Evolutionary conservation across 2,797 vertebrate species (phyloP).

Genomic region (Schizopygopsis pylzovi): DNA sequence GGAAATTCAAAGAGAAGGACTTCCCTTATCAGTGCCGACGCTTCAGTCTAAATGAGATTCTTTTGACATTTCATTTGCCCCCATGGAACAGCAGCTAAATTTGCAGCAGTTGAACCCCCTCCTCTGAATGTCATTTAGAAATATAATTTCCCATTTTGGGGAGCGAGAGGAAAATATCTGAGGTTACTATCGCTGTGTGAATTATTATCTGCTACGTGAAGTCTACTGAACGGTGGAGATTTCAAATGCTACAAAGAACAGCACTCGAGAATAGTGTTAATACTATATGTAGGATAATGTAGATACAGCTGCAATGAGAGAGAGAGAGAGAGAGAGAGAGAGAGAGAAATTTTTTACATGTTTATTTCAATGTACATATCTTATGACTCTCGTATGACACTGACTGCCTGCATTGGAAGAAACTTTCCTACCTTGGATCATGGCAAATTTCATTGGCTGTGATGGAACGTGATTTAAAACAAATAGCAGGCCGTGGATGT

Average conservation of each 20-base stretch:
- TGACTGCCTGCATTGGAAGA: not conserved
- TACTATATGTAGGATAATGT: not conserved
- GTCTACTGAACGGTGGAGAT: not conserved
- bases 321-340: too few species aligned
- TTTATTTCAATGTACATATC: not conserved
- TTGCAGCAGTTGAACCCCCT: slow-evolving; percentile 49
- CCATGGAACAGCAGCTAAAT: slow-evolving; percentile 57
- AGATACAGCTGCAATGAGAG: too few species aligned
- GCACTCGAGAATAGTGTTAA: slow-evolving; percentile 13
- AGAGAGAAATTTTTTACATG: not conserved
- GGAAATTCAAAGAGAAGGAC: slow-evolving; percentile 70
- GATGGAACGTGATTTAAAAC: not conserved
- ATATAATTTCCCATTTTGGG: slow-evolving; percentile 47
- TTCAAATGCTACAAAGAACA: not conserved
- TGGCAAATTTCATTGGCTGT: not conserved
- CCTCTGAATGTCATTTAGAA: slow-evolving; percentile 45
- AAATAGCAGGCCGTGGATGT: too few species aligned
- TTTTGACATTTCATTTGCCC: slow-evolving; percentile 68
- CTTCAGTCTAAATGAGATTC: slow-evolving; percentile 69
- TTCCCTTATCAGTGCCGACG: slow-evolving; percentile 75
- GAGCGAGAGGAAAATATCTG: slow-evolving; percentile 1
- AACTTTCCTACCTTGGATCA: not conserved
- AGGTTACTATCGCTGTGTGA: slow-evolving; percentile 31
- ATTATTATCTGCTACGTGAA: slow-evolving; percentile 43
- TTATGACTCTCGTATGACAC: not conserved